Evolutionary conservation across 1,140 invertebrate species (phyloP), one percentile per base, ranked within the genome.

Genomic region (Hypothenemus hampei): DNA sequence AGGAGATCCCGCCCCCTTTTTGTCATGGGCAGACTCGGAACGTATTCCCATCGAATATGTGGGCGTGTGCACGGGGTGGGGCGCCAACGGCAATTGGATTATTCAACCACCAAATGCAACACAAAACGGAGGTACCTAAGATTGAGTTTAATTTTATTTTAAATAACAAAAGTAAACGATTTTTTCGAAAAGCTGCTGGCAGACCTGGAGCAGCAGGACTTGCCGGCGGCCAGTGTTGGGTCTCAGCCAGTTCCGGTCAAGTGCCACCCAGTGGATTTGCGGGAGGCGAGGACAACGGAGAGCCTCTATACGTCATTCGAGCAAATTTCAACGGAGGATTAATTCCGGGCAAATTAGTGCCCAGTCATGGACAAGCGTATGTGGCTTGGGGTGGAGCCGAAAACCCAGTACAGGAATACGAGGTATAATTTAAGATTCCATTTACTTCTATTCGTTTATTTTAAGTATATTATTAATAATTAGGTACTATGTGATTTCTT

Each of bases 41-140:
- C 78, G 81, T 0, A 81, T 88, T 63, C 74, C 74, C 0, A 78
- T 91, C 19, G 77, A 77, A 51, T 82, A 85, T 67, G 83, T 88
- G 18, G 89, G 88, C 33, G 79, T 91, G 10, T 86, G 86, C 70
- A 92, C 89, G 35, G 88, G 86, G 35, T 92, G 88, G 87, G 89
- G 89, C 16, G 83, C 89, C 0, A 73, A 69, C 48, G 89, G 89
- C n/a, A 78, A 82, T 24, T 93, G 89, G 89, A 75, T 84, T 19
- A 80, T 93, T 64, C 86, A 91, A 60, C 65, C 67, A 36, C 57
- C 53, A 11, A 3, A 19, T 37, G 35, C 7, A 15, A 37, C n/a
- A n/a, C n/a, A n/a, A n/a, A n/a, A n/a, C n/a, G n/a, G n/a, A n/a
- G n/a, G n/a, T n/a, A n/a, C n/a, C n/a, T n/a, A n/a, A n/a, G n/a